Evolutionary conservation across 1,140 invertebrate genomes (phyloP).

Genomic region (Drosophila albomicans): DNA sequence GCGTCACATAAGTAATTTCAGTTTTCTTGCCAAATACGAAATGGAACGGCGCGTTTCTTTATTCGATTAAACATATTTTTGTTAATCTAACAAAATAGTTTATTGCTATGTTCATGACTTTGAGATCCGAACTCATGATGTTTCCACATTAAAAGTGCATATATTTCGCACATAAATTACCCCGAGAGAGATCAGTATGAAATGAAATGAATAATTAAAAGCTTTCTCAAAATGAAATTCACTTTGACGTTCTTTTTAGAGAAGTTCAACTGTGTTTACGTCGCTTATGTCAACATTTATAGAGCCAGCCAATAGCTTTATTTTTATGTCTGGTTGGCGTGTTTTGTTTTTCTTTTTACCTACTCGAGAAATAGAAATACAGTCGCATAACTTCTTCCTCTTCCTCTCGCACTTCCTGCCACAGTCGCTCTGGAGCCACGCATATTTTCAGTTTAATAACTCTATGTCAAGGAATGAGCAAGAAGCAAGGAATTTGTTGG

Average conservation of each 20-base stretch:
- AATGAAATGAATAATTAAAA: neutral
- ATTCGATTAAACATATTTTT: slow-evolving; percentile 11
- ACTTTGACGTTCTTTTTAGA: neutral
- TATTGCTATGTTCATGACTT: slow-evolving; percentile 1
- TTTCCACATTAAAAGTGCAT: neutral
- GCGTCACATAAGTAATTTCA: slow-evolving; percentile 14
- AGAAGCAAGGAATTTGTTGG: neutral
- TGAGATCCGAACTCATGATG: neutral
- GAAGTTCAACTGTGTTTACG: slow-evolving; percentile 15
- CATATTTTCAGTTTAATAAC: slow-evolving; percentile 72
- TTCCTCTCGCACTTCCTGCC: neutral
- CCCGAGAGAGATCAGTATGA: neutral
- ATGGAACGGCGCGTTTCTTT: neutral
- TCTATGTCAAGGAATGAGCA: slow-evolving; percentile 18
- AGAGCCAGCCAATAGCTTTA: slow-evolving; percentile 5
- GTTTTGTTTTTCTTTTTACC: slow-evolving; percentile 24
- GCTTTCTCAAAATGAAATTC: neutral
- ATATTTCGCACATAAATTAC: neutral
- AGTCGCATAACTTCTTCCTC: neutral
- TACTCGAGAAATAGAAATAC: slow-evolving; percentile 17
- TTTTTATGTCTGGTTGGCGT: slow-evolving; percentile 34
- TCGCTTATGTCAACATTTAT: slow-evolving; percentile 9
- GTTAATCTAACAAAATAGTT: slow-evolving; percentile 15
- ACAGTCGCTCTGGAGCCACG: slow-evolving; percentile 44
- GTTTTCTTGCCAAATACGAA: slow-evolving; percentile 3